Evolutionary conservation across 2,888 invertebrate genomes (phyloP).

Genomic region (Xestobium rufovillosum): DNA sequence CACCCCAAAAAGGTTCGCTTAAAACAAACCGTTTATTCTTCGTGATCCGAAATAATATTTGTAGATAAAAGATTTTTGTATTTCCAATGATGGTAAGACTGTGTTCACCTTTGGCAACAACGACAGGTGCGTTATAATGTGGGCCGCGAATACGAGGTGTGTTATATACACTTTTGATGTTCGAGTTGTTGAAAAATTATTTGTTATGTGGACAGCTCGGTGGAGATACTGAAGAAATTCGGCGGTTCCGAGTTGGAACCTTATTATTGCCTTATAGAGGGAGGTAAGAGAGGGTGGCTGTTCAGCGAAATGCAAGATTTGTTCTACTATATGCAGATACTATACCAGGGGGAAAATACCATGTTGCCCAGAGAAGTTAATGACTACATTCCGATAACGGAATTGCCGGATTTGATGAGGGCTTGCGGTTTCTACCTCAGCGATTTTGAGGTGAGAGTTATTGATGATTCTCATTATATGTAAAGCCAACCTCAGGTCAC

Average conservation of each 20-base stretch:
- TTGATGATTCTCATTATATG: neutral
- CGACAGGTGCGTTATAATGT: conserved; percentile 50
- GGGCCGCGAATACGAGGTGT: conserved; percentile 50
- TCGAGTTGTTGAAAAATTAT: conserved; percentile 1
- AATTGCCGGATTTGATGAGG: conserved; percentile 66
- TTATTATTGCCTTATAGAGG: conserved; percentile 63
- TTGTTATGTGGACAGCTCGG: conserved; percentile 43
- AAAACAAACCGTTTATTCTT: too few relatives aligned
- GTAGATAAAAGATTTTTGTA: conserved; percentile 39
- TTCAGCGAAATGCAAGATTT: conserved; percentile 65
- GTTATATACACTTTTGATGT: conserved; percentile 36
- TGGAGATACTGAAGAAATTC: conserved; percentile 44
- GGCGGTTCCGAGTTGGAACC: conserved; percentile 57
- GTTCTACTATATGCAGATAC: conserved; percentile 70
- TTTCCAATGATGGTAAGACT: conserved; percentile 45
- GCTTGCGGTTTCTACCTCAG: conserved; percentile 69
- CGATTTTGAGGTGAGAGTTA: conserved; percentile 59
- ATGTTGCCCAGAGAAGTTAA: conserved; percentile 53
- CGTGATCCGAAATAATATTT: conserved; percentile 9
- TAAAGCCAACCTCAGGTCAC: too few relatives aligned
- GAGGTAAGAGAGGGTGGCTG: conserved; percentile 62
- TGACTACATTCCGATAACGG: conserved; percentile 54
- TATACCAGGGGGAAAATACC: conserved; percentile 62
- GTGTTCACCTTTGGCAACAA: conserved; percentile 50
- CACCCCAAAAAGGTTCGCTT: conserved; percentile 55